Evolutionary conservation across 2,888 invertebrate genomes (phyloP), one percentile per base, ranked within the genome.

Genomic region (Eilema griseolum): DNA sequence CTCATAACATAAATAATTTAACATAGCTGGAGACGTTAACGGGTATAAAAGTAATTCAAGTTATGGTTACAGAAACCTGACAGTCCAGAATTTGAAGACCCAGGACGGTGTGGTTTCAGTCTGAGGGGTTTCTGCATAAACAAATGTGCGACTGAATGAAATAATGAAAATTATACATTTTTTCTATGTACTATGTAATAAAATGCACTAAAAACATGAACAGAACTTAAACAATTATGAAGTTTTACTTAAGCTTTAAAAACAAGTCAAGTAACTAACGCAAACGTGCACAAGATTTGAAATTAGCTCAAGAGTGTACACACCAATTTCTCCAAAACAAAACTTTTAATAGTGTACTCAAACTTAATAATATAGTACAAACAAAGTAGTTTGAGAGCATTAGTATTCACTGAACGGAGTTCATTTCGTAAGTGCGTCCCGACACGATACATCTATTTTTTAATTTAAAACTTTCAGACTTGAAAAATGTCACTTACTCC

Each of bases 311-410:
- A 74, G 68, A 76, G 67, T 74, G 64, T 74, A 69, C 73, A 74
- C 74, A 67, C 67, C 70, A 73, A 67, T 69, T 66, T 61, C 61
- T 68, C 26, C 24, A 66, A 66, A 61, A 76, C n/a, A 14, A 41
- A 83, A 81, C 81, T 83, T 81, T 77, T 75, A 79, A 82, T 81
- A 74, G 74, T 80, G 61, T 70, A 75, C 77, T 75, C 79, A 74
- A 83, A 82, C 83, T 82, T 78, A 74, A 78, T 80, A 78, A 76
- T 73, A 74, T 75, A 67, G 56, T 37, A 69, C 76, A 82, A 80
- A 83, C 77, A 81, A 74, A 73, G 75, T 73, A 61, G 77, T 72
- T 72, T 71, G 71, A 16, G 23, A 65, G 52, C 72, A 82, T 82
- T 78, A 80, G 81, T 74, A 82, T 80, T 81, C 81, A 75, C 62